Percentiles rank a stretch among this genome's conserved stretches.
Conservation (phyloP, 2,113 vertebrate genomes). For the Chamaetylas fuelleborni region DNA sequence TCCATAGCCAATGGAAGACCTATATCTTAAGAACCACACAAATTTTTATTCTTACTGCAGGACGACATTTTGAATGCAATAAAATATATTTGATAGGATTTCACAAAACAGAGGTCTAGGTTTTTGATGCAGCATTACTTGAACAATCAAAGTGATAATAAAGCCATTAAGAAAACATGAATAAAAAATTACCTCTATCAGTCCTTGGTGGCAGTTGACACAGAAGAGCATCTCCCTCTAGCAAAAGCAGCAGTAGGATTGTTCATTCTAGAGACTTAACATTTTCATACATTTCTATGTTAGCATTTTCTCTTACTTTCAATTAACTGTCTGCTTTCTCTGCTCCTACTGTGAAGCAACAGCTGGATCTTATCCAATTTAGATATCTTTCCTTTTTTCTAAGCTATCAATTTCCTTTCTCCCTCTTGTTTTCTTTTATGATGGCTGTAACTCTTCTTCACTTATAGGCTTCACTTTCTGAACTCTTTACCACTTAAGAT, state of each 20-base stretch:
- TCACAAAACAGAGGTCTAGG: not conserved
- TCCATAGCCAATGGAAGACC: accelerated
- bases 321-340: not conserved
- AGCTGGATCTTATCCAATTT: not conserved
- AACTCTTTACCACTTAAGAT: not conserved
- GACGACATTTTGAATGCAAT: not conserved
- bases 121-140: not conserved
- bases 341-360: not conserved
- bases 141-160: not conserved
- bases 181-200: not conserved
- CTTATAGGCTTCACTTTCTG: not conserved
- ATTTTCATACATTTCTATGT: not conserved
- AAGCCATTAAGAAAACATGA: not conserved
- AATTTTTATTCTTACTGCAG: not conserved
- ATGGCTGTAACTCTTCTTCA: not conserved
- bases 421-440: not conserved
- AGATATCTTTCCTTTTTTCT: not conserved
- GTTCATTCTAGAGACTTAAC: not conserved
- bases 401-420: not conserved
- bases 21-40: not conserved
- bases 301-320: not conserved
- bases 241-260: not conserved
- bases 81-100: not conserved
- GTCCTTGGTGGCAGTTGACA: not conserved
- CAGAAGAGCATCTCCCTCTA: not conserved